Evolutionary conservation across 2,113 vertebrate genomes (phyloP), one percentile per base, ranked within the genome.

Genomic region (Cyanoramphus novaezelandiae): DNA sequence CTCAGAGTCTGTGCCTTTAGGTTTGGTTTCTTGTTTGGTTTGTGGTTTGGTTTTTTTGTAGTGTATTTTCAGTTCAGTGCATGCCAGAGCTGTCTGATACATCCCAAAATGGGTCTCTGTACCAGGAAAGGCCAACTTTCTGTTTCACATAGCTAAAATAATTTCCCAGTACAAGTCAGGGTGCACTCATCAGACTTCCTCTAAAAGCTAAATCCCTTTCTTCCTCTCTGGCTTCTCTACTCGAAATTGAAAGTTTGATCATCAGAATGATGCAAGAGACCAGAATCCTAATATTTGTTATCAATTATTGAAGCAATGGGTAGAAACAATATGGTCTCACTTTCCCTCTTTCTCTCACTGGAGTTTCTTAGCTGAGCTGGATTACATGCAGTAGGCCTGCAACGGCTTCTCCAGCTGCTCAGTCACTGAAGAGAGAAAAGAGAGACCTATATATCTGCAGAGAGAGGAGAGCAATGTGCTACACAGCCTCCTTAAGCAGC

Each of bases 301-400:
- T 94, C 84, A 91, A 77, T 87, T 93, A 67, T 53, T 88, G 55
- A 96, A 91, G 20, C 46, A 67, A 35, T 43, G 6, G 3, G 44
- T 91, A 55, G 59, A 86, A 86, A 46, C 21, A 88, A 63, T 80
- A 43, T 43, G 70, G 50, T 81, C 82, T 92, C n/a, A 23, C 49
- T 90, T 69, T 59, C 47, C 79, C 12, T 50, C 9, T 63, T 65
- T 77, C 24, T 92, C 79, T 50, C 85, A 23, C 8, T 50, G 68
- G 85, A 92, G 39, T 29, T 86, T 33, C 39, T 81, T 5, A 6
- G 39, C 31, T 81, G 46, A 82, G 29, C 33, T 78, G 9, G 24
- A 8, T 62, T 93, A 46, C 31, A 5, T 35, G 59, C 37, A 0
- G 1, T 27, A 85, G 60, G 24, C 28, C 43, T 31, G 31, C 17